Evolutionary conservation across 2,888 invertebrate genomes (phyloP).

Genomic region (Tenthredo amoena): DNA sequence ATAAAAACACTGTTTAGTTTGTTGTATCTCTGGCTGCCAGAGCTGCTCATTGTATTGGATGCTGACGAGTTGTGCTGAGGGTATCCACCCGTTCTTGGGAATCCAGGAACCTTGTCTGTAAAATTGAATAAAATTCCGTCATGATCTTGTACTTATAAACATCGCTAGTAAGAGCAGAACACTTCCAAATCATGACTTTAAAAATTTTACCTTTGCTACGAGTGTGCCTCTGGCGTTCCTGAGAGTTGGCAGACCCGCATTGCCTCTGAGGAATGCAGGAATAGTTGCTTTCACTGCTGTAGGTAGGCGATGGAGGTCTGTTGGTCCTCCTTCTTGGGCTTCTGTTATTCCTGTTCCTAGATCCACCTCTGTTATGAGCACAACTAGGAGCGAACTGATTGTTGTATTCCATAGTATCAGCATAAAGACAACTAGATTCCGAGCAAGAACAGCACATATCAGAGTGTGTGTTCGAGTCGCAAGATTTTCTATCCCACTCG

Average conservation of each 20-base stretch:
- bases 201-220: conserved; percentile 72
- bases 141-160: not conserved
- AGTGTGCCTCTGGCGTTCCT: conserved; percentile 75
- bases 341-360: conserved; percentile 70
- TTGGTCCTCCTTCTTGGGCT: conserved; percentile 73
- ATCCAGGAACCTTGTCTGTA: conserved; percentile 75
- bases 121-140: conserved; percentile 36
- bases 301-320: conserved; percentile 73
- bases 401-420: conserved; percentile 75
- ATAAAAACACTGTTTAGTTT: conserved; percentile 74
- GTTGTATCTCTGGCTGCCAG: conserved; percentile 75
- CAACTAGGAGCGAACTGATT: conserved; percentile 69
- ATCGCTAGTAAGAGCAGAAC: not conserved
- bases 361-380: conserved; percentile 67
- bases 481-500: conserved; percentile 76
- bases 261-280: conserved; percentile 75
- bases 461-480: conserved; percentile 76
- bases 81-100: conserved; percentile 71
- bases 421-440: conserved; percentile 76
- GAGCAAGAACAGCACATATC: conserved; percentile 76
- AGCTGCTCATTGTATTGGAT: conserved; percentile 75
- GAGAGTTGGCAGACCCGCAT: conserved; percentile 72
- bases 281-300: conserved; percentile 76
- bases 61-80: conserved; percentile 74
- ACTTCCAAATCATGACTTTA: not conserved